phyloP scores from a whole-genome alignment of 2,888 invertebrate genomes.

The Spodoptera littoralis region DNA sequence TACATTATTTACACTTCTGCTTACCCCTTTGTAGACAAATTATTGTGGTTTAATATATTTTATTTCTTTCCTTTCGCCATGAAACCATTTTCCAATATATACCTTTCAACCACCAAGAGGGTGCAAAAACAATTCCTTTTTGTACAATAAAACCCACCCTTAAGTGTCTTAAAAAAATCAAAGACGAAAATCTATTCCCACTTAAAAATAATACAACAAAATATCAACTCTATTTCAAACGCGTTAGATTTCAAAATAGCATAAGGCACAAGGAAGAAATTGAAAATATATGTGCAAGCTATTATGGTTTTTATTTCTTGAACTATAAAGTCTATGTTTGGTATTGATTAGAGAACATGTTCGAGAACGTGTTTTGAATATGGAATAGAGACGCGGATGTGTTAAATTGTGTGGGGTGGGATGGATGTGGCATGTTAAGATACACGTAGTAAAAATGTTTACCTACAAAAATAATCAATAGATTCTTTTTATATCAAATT shows the following conservation, averaged over 20 bases:
- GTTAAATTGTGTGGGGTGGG: background rate
- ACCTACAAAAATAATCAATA: no score
- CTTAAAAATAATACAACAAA: slow-evolving; percentile 40
- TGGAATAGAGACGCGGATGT: slow-evolving; percentile 61
- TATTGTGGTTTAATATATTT: no score
- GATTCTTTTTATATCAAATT: no score
- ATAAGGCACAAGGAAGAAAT: slow-evolving; percentile 11
- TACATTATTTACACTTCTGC: no score
- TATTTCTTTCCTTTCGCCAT: no score
- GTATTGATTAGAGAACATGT: slow-evolving; percentile 28
- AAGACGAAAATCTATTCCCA: slow-evolving; percentile 47
- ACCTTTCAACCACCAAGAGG: slow-evolving; percentile 4
- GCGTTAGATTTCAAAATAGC: slow-evolving; percentile 34
- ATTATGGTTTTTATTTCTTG: slow-evolving; percentile 32
- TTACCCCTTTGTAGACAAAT: no score
- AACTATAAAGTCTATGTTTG: slow-evolving; percentile 9
- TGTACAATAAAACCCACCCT: slow-evolving; percentile 50
- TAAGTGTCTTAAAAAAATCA: slow-evolving; percentile 53
- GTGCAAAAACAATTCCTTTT: slow-evolving; percentile 41
- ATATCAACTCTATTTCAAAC: slow-evolving; percentile 33
- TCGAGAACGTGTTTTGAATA: slow-evolving; percentile 63
- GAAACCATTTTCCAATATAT: slow-evolving; percentile 17
- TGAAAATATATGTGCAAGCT: slow-evolving; percentile 21
- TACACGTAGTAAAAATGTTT: no score
- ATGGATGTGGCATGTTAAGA: slow-evolving; percentile 18